Evolutionary conservation across 2,888 invertebrate species (phyloP).

Genomic region (Nephrotoma flavescens): DNA sequence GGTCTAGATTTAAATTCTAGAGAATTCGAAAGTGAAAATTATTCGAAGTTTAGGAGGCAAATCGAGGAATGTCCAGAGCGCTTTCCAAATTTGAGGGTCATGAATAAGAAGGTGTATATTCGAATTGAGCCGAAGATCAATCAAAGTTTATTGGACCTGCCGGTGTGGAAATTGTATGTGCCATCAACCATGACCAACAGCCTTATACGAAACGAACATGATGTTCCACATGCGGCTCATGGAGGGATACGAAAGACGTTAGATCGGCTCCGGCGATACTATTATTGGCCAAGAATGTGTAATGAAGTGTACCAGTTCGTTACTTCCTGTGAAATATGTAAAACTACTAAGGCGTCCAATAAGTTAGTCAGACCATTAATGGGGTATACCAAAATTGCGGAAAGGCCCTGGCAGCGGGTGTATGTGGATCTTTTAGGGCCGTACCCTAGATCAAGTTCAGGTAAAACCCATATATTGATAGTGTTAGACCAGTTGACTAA

Average conservation of each 20-base stretch:
- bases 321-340: neutral
- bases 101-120: neutral
- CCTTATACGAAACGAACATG: neutral
- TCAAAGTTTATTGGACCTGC: neutral
- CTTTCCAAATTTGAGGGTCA: neutral
- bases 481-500: too few relatives aligned
- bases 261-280: neutral
- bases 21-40: neutral
- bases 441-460: neutral
- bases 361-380: neutral
- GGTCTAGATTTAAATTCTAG: neutral
- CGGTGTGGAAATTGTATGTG: neutral
- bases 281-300: conserved; percentile 8
- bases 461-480: neutral
- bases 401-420: too few relatives aligned
- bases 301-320: neutral
- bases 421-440: neutral
- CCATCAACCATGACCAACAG: neutral
- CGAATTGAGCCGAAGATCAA: neutral
- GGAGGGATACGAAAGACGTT: too few relatives aligned
- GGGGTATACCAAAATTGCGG: neutral
- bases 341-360: neutral
- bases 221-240: neutral
- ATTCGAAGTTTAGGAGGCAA: neutral
- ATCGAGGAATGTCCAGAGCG: neutral